A percentile compares a stretch with the other conserved stretches of the same genome.
phyloP scores from a whole-genome alignment of 1,140 invertebrate species.

The Oryzaephilus surinamensis region DNA sequence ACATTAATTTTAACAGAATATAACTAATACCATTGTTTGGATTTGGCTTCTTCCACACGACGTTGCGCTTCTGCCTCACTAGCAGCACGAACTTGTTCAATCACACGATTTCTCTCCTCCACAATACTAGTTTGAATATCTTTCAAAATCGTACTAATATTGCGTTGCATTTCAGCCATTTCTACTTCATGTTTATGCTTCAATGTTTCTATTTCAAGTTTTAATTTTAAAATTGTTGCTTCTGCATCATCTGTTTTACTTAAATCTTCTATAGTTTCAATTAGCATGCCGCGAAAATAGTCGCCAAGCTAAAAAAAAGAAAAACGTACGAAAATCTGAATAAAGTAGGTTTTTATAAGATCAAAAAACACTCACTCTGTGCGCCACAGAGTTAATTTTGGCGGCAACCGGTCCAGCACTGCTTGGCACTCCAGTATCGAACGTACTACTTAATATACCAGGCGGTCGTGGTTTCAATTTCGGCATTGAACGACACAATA shows the following conservation, averaged over 20 bases:
- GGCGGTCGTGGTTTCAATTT: constrained; percentile 36
- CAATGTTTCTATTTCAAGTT: constrained; percentile 53
- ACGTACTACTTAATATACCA: constrained; percentile 33
- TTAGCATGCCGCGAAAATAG: constrained; percentile 44
- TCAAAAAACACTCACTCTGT: constrained; percentile 33
- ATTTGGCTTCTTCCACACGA: constrained; percentile 64
- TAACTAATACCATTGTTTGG: constrained; percentile 61
- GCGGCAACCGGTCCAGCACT: constrained; percentile 36
- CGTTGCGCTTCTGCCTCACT: constrained; percentile 51
- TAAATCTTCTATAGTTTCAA: constrained; percentile 47
- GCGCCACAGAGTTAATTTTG: constrained; percentile 37
- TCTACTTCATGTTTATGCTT: constrained; percentile 54
- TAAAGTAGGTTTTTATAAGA: neutral
- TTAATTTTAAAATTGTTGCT: constrained; percentile 44
- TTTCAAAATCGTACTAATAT: constrained; percentile 46
- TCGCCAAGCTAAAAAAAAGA: constrained; percentile 38
- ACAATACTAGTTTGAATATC: constrained; percentile 57
- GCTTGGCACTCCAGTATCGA: constrained; percentile 33
- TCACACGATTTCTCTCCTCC: constrained; percentile 49
- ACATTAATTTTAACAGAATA: constrained; percentile 3
- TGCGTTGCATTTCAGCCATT: constrained; percentile 50
- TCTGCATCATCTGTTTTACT: constrained; percentile 39
- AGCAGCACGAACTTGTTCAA: constrained; percentile 48
- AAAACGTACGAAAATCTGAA: neutral
- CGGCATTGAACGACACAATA: constrained; percentile 34